Conservation (phyloP, 2,113 vertebrate genomes). For the Sceloporus tristichus region DNA sequence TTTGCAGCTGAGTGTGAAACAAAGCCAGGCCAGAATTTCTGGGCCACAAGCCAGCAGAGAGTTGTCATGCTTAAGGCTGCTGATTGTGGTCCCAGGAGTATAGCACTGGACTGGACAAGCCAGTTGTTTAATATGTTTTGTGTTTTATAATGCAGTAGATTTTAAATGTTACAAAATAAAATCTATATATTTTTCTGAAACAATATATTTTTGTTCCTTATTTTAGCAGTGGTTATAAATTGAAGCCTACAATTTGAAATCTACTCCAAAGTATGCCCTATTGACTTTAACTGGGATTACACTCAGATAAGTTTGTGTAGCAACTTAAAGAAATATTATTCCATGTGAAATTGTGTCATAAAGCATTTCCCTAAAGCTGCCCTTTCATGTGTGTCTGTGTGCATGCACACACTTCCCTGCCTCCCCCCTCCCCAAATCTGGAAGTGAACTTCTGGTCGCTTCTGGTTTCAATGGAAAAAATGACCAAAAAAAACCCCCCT, state of each 20-base stretch:
- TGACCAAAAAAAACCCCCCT: background rate
- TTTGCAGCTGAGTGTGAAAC: background rate
- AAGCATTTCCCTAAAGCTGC: too few species aligned
- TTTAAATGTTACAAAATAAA: slow-evolving; percentile 2
- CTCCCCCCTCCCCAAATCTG: too few species aligned
- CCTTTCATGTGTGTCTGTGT: too few species aligned
- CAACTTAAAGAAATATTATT: background rate
- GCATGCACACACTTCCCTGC: too few species aligned
- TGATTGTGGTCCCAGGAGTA: background rate
- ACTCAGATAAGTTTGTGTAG: background rate
- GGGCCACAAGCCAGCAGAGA: background rate
- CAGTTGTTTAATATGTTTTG: background rate
- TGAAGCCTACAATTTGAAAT: background rate
- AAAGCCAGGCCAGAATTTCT: background rate
- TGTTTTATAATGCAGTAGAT: background rate
- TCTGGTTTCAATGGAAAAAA: too few species aligned
- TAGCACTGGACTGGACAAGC: background rate
- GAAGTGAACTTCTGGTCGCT: too few species aligned
- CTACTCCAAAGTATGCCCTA: background rate
- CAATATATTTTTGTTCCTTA: background rate
- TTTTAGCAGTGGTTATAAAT: background rate
- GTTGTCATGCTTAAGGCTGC: background rate
- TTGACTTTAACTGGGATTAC: background rate
- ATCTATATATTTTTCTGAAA: background rate
- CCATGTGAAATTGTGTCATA: background rate